Evolutionary conservation across 2,113 vertebrate genomes (phyloP).

Genomic region (Aptenodytes patagonicus): DNA sequence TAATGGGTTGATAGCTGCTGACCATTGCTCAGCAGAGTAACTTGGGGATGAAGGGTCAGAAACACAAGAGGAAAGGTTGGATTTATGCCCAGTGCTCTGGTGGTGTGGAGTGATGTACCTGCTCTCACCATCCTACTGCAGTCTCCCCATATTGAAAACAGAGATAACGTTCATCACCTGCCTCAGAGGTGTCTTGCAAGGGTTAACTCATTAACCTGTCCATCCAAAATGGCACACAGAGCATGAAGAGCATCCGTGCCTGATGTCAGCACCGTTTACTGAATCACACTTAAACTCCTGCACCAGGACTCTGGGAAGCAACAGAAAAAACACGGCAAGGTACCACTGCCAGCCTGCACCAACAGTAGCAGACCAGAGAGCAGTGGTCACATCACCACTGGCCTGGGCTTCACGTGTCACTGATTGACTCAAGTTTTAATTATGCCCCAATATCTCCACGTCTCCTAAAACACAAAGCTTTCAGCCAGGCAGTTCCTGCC

Average conservation of each 20-base stretch:
- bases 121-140: background rate
- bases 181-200: background rate
- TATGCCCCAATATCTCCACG: slow-evolving; percentile 21
- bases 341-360: background rate
- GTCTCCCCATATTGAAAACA: background rate
- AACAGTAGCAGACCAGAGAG: background rate
- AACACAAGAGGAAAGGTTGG: background rate
- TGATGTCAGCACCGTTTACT: background rate
- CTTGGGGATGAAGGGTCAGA: background rate
- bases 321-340: background rate
- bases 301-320: background rate
- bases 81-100: fast-evolving
- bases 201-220: background rate
- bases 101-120: fast-evolving
- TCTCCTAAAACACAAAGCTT: slow-evolving; percentile 57
- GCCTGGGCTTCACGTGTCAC: slow-evolving; percentile 36
- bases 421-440: slow-evolving; percentile 54
- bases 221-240: background rate
- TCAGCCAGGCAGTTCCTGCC: slow-evolving; percentile 63
- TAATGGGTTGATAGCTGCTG: background rate
- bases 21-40: background rate
- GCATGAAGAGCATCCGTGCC: background rate
- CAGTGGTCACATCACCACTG: background rate
- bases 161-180: background rate
- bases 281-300: background rate